Evolutionary conservation across 1,140 invertebrate genomes (phyloP).

Genomic region (Leptestheria dahalacensis): DNA sequence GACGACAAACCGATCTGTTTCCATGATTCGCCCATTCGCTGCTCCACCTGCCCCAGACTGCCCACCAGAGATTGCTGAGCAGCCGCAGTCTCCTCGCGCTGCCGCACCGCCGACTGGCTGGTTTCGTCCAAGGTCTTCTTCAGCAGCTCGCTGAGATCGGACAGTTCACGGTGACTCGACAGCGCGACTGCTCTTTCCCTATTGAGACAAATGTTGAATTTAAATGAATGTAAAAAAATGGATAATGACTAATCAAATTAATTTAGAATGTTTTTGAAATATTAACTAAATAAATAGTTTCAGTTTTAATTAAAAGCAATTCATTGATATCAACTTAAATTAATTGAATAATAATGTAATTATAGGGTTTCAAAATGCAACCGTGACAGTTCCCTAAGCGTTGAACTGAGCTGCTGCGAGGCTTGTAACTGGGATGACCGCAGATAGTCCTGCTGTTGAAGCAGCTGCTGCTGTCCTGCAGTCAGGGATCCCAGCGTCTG

Average conservation of each 20-base stretch:
- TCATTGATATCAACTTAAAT: neutral
- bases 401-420: slow-evolving; percentile 35
- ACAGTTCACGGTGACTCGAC: neutral
- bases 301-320: neutral
- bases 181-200: slow-evolving; percentile 4
- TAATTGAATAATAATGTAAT: too few relatives aligned
- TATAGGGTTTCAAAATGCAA: neutral
- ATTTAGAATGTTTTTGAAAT: too few relatives aligned
- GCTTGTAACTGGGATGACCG: slow-evolving; percentile 34
- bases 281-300: neutral
- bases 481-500: slow-evolving; percentile 35
- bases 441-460: slow-evolving; percentile 37
- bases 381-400: slow-evolving; percentile 37
- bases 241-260: too few relatives aligned
- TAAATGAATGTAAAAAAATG: too few relatives aligned
- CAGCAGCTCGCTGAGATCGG: neutral
- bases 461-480: slow-evolving; percentile 35
- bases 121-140: slow-evolving; percentile 29
- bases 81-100: slow-evolving; percentile 30
- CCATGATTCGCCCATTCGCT: slow-evolving; percentile 37
- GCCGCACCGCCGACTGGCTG: slow-evolving; percentile 31
- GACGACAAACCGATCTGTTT: slow-evolving; percentile 34
- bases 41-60: slow-evolving; percentile 38
- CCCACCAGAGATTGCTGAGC: slow-evolving; percentile 39
- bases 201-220: too few relatives aligned